These are phyloP conservation scores for Spea multiplicata DNA, from an alignment of 2,113 vertebrate species.

Conservation along the genomic window DNA sequence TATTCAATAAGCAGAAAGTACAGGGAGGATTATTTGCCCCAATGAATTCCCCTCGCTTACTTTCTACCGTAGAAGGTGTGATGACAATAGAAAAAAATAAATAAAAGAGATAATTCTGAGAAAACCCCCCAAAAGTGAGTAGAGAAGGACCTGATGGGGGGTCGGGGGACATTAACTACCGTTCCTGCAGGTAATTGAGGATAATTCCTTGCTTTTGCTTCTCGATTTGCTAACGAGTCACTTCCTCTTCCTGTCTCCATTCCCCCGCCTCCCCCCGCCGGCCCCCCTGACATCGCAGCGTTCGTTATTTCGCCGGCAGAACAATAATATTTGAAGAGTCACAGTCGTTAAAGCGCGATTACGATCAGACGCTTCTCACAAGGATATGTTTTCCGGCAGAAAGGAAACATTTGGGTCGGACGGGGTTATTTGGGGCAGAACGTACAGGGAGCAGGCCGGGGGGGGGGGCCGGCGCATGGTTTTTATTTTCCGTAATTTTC, in stretches of 20 bases:
- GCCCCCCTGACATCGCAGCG: constrained; percentile 29
- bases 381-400: constrained; percentile 61
- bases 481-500: constrained; percentile 83
- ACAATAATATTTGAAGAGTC: constrained; percentile 61
- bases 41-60: no score
- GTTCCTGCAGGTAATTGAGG: not conserved
- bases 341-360: constrained; percentile 54
- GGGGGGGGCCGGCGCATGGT: constrained; percentile 72
- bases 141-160: no score
- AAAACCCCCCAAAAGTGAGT: no score
- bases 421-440: constrained; percentile 67
- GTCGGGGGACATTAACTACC: not conserved
- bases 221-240: not conserved
- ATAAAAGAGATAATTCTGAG: no score
- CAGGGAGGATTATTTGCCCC: no score
- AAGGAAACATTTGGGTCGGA: constrained; percentile 64
- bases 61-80: no score
- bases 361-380: constrained; percentile 58
- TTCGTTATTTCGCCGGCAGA: constrained; percentile 45
- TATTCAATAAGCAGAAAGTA: no score
- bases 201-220: constrained; percentile 1
- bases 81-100: no score
- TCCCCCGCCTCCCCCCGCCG: constrained; percentile 4
- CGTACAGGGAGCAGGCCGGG: constrained; percentile 74
- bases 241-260: constrained; percentile 9